Evolutionary conservation across 2,797 vertebrate genomes (phyloP), one percentile per base, ranked within the genome.

Genomic region (Cichlasoma orientale): DNA sequence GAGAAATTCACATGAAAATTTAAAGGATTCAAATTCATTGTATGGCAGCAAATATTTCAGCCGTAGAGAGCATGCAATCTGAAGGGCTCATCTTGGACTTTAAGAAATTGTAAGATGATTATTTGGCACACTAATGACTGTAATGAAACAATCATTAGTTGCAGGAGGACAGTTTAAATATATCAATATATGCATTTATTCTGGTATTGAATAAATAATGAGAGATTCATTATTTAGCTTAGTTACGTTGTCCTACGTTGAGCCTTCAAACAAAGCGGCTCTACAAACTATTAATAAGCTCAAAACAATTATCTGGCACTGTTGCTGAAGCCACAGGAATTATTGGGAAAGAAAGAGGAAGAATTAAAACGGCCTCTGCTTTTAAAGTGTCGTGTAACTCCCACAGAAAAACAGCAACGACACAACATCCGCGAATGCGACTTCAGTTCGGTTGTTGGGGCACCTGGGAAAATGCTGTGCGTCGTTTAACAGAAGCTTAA

Each of bases 401-500:
- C 18, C 6, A 50, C 47, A 50, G 78, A 74, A 57, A 41, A 87
- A 79, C 59, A 87, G 80, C 86, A 71, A 81, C 82, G 72, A 84
- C 80, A 82, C 79, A 88, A 89, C 74, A 80, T 87, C 83, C 83
- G 55, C 29, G 74, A 86, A 61, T 82, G 78, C 75, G 82, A 82
- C 86, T 89, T 88, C 82, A 80, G 78, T 86, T 86, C 59, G 72
- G 79, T 86, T 82, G 79, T 72, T 73, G 88, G 80, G 85, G 78
- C 92, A 94, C 93, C 90, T 93, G 91, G 90, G 89, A 89, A 93
- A 94, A 80, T 72, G 90, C 91, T 92, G 85, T 77, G 93, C 90
- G 90, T 93, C 93, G 91, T 95, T 95, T 95, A 95, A 94, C 93
- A 85, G 92, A 86, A 90, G 90, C 92, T 95, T 96, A 94, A 95